These are phyloP conservation scores for Drosophila trichaetosa DNA, from an alignment of 2,888 invertebrate genomes.

Conservation along the genomic window DNA sequence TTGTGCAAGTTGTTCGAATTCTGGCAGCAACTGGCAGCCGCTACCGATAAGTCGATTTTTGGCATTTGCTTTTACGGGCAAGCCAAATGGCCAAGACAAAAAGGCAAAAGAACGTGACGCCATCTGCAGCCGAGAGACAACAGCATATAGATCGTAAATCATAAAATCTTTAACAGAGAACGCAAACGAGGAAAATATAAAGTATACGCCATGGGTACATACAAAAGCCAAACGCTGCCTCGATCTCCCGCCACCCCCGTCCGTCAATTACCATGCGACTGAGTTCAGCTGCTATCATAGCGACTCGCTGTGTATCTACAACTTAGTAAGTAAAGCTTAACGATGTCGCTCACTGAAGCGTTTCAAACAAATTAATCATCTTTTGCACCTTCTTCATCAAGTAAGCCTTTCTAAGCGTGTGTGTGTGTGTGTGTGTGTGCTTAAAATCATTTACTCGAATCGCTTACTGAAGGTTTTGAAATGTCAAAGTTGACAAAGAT, in stretches of 20 bases:
- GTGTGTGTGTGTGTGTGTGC: background rate
- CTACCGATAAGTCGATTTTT: slow-evolving; percentile 38
- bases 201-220: slow-evolving; percentile 34
- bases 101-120: slow-evolving; percentile 46
- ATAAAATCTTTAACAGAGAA: slow-evolving; percentile 24
- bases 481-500: slow-evolving; percentile 34
- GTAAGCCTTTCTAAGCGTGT: background rate
- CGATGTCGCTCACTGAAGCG: slow-evolving; percentile 19
- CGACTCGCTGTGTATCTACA: background rate
- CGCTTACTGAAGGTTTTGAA: slow-evolving; percentile 10
- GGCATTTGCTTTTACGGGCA: slow-evolving; percentile 25
- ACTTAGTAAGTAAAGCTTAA: slow-evolving; percentile 11
- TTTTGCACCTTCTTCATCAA: slow-evolving; percentile 23
- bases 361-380: slow-evolving; percentile 49
- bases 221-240: background rate
- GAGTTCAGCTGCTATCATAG: background rate
- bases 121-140: slow-evolving; percentile 23
- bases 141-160: slow-evolving; percentile 36
- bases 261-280: background rate
- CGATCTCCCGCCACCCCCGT: background rate
- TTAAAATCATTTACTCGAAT: slow-evolving; percentile 35
- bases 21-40: slow-evolving; percentile 14
- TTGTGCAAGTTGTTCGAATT: slow-evolving; percentile 26
- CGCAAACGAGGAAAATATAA: slow-evolving; percentile 11
- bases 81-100: slow-evolving; percentile 9